Conservation (phyloP, 2,113 vertebrate species). For the Coptodon bakossiorum region DNA sequence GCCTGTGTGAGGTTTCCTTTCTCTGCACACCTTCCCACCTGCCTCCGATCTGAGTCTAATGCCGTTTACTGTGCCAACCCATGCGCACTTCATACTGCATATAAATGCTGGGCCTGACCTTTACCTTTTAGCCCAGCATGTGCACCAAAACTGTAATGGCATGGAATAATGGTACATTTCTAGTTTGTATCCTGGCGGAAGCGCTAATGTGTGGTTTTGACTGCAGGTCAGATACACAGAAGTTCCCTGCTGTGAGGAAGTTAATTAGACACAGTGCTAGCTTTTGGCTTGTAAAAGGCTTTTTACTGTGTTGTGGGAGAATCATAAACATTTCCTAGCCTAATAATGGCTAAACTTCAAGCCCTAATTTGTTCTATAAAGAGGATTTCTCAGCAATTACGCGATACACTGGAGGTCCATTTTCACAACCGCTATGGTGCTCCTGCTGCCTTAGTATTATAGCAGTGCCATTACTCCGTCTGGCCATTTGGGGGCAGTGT, state of each 20-base stretch:
- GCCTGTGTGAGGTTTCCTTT: neutral
- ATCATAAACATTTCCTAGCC: neutral
- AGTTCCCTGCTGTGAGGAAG: conserved; percentile 18
- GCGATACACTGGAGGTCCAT: neutral
- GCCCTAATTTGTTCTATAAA: neutral
- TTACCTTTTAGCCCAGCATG: conserved; percentile 10
- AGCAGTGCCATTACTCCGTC: neutral
- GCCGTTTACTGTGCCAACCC: neutral
- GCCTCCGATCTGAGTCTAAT: neutral
- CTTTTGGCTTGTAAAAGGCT: neutral
- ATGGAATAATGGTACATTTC: neutral
- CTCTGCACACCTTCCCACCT: neutral
- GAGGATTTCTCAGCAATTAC: neutral
- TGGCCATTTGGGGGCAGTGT: conserved; percentile 67
- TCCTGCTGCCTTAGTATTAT: neutral
- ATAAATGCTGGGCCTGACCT: conserved; percentile 8
- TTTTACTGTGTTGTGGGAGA: neutral
- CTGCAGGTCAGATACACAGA: neutral
- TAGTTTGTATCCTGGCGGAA: neutral
- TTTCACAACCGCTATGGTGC: neutral
- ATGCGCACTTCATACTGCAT: neutral
- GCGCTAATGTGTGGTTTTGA: neutral
- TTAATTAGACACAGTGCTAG: conserved; percentile 12
- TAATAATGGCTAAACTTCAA: neutral
- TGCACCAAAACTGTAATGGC: neutral